Evolutionary conservation across 2,797 vertebrate genomes (phyloP).

Genomic region (Aplochiton taeniatus): DNA sequence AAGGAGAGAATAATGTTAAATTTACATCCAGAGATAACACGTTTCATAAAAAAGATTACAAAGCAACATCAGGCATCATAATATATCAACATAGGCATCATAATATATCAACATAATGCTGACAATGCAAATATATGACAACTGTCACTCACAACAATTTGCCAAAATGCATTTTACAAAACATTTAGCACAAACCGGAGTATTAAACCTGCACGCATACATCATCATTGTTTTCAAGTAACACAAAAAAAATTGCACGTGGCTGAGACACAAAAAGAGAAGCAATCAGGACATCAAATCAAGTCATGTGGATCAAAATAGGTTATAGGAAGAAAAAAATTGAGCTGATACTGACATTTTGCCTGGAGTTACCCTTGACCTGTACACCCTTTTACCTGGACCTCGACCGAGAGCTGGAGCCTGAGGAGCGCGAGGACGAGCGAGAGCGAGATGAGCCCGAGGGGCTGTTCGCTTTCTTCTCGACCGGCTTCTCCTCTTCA

Average conservation of each 20-base stretch:
- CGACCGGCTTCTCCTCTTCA: constrained; percentile 81
- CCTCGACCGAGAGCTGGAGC: constrained; percentile 99
- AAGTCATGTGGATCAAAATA: constrained; percentile 54
- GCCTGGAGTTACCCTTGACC: constrained; percentile 99
- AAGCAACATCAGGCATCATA: no score
- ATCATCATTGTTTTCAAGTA: constrained; percentile 24
- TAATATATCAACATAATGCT: no score
- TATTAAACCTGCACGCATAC: no score
- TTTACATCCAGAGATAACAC: no score
- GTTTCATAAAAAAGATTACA: no score
- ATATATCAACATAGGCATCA: no score
- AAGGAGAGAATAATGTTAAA: no score
- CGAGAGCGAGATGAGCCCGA: constrained; percentile 90
- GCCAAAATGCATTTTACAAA: no score
- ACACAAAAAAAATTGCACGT: constrained; percentile 14
- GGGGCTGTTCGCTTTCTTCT: constrained; percentile 78
- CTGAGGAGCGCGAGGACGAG: constrained; percentile 93
- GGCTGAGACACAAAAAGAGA: constrained; percentile 39
- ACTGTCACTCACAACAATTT: no score
- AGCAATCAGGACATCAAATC: constrained; percentile 44
- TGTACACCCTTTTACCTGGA: constrained; percentile 99
- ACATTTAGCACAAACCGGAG: no score
- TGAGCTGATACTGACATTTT: constrained; percentile 99
- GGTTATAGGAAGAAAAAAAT: constrained; percentile 85
- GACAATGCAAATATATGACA: no score